Evolutionary conservation across 2,888 invertebrate species (phyloP).

Genomic region (Andrena bicolor): DNA sequence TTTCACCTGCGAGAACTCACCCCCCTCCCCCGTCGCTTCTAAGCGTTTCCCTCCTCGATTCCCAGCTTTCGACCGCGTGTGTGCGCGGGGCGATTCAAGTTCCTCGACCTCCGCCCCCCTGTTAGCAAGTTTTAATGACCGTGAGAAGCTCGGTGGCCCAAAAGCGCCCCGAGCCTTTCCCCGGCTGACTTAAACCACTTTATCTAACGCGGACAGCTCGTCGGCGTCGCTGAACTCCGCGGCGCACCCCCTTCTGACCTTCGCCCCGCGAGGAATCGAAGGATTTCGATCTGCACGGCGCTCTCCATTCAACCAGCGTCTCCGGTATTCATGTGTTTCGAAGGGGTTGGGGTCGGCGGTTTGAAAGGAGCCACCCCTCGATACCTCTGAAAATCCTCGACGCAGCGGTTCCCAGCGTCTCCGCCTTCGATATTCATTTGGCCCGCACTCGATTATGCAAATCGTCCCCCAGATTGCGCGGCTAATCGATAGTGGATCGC

Average conservation of each 20-base stretch:
- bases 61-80: conserved; percentile 15
- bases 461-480: conserved; percentile 14
- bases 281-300: conserved; percentile 3
- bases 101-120: conserved; percentile 19
- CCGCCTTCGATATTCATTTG: conserved; percentile 22
- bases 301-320: neutral
- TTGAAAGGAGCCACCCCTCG: neutral
- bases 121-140: conserved; percentile 52
- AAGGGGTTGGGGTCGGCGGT: too few relatives aligned
- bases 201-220: conserved; percentile 38
- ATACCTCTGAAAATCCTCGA: neutral
- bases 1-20: neutral
- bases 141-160: conserved; percentile 37
- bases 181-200: conserved; percentile 48
- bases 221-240: conserved; percentile 16
- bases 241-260: conserved; percentile 11
- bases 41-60: neutral
- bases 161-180: conserved; percentile 11
- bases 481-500: conserved; percentile 24
- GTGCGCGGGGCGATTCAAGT: conserved; percentile 18
- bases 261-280: neutral
- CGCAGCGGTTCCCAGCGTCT: neutral
- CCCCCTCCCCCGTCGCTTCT: neutral
- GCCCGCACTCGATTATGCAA: conserved; percentile 30
- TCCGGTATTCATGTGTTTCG: neutral